phyloP scores from a whole-genome alignment of 2,113 vertebrate species.

The Vidua macroura region DNA sequence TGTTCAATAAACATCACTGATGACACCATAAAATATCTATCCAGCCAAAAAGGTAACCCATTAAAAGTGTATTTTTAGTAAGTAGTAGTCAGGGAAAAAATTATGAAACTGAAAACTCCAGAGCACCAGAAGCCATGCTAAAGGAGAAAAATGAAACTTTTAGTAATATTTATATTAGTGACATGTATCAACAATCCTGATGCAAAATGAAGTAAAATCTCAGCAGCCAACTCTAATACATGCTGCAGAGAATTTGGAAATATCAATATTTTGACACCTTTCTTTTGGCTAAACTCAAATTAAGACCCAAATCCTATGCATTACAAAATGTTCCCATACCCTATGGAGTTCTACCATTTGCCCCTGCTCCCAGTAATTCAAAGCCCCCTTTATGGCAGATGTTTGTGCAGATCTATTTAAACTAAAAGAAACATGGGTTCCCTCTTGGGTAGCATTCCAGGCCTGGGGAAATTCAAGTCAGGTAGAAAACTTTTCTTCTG shows the following conservation, averaged over 20 bases:
- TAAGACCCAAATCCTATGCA: neutral
- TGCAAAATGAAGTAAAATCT: neutral
- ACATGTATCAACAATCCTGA: neutral
- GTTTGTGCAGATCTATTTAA: neutral
- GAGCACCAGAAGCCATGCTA: neutral
- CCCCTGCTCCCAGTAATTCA: neutral
- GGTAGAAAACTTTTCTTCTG: neutral
- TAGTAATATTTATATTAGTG: neutral
- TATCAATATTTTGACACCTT: constrained; percentile 43
- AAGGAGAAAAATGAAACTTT: neutral
- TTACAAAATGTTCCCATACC: neutral
- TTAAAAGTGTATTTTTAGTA: neutral
- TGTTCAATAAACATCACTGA: neutral
- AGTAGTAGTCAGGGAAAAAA: neutral
- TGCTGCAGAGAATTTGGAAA: neutral
- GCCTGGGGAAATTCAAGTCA: neutral
- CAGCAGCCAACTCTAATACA: neutral
- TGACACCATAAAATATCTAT: neutral
- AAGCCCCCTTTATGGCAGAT: neutral
- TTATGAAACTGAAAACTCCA: neutral
- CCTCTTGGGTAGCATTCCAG: neutral
- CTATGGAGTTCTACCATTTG: neutral
- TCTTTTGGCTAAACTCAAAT: neutral
- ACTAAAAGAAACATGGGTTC: neutral
- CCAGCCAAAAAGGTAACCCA: neutral